These are phyloP conservation scores for Dynastes grantii DNA, from an alignment of 2,888 invertebrate species.

Conservation along the genomic window DNA sequence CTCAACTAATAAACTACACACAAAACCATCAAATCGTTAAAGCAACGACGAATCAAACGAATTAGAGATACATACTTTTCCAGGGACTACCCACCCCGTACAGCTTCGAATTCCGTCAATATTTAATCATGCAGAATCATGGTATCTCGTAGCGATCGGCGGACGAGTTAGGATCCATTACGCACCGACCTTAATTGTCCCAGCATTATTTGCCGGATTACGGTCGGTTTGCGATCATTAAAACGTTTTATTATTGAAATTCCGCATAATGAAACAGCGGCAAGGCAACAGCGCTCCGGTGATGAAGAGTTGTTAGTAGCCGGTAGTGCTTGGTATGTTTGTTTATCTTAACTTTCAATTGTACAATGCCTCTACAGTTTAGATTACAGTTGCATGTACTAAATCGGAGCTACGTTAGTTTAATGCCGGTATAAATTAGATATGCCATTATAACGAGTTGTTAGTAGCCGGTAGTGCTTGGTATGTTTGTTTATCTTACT, in stretches of 20 bases:
- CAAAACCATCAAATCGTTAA: not conserved
- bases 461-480: no score
- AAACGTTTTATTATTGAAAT: slow-evolving; percentile 12
- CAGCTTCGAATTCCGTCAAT: not conserved
- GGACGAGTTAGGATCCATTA: not conserved
- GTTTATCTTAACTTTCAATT: no score
- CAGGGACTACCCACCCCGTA: not conserved
- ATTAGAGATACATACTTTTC: not conserved
- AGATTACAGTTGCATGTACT: not conserved
- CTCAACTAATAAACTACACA: not conserved
- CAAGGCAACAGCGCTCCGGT: not conserved
- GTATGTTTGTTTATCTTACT: no score
- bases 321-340: no score
- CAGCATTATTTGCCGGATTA: slow-evolving; percentile 3
- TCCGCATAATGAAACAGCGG: slow-evolving; percentile 1
- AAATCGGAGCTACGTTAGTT: not conserved
- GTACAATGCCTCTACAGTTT: no score
- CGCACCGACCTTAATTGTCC: slow-evolving; percentile 1
- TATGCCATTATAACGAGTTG: not conserved
- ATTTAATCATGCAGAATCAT: slow-evolving; percentile 1
- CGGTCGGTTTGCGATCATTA: slow-evolving; percentile 6
- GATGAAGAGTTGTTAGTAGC: not conserved
- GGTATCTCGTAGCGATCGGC: not conserved
- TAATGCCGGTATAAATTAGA: not conserved
- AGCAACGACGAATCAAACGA: not conserved